Base-by-base conservation (phyloP, 2,113 vertebrate genomes). In the Osmerus mordax region DNA sequence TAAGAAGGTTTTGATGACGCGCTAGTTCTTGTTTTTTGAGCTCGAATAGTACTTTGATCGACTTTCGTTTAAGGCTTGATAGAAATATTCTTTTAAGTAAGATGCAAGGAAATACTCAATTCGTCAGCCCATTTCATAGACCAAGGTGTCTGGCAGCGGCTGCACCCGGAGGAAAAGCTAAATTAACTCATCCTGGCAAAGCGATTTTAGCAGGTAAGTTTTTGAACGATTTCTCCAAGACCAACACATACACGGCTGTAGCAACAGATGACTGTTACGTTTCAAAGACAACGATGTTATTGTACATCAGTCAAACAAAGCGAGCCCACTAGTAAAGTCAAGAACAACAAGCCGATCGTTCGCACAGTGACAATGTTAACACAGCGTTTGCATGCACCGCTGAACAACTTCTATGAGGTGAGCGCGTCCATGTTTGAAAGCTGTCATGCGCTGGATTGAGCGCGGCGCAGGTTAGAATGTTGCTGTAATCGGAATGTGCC, bases 111-210 rank as follows among this genome's bases (percentile, higher is more conserved):
- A 82, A 64, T 79, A 60, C 77, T 19, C 55, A 67, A 25, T 82
- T 81, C 55, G 23, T 41, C 65, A 71, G 77, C 76, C 87, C 83
- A 1, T 82, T 87, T 9, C 32, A 41, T 79, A 73, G 82, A 74
- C 89, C 90, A 23, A 82, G 87, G 70, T 83, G 87, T 83, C 76
- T 94, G 78, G 86, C 90, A 4, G 93, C 93, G 0, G 93, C 93
- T 1, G 91, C 93, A 32, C 87, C 94, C 3, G 89, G 89, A 6
- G 91, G 88, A 23, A 92, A 88, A 79, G 84, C 92, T 28, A 95
- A 94, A 82, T 87, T 95, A 67, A 95, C 94, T 28, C 94, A 95
- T 69, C 94, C 94, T 8, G 94, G 94, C 56, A 95, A 95, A 77
- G 94, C 94, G 19, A 95, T 95, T 64, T 81, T 96, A 75, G 94